Evolutionary conservation across 2,797 vertebrate species (phyloP).

Genomic region (Enteromius thamalakanensis): DNA sequence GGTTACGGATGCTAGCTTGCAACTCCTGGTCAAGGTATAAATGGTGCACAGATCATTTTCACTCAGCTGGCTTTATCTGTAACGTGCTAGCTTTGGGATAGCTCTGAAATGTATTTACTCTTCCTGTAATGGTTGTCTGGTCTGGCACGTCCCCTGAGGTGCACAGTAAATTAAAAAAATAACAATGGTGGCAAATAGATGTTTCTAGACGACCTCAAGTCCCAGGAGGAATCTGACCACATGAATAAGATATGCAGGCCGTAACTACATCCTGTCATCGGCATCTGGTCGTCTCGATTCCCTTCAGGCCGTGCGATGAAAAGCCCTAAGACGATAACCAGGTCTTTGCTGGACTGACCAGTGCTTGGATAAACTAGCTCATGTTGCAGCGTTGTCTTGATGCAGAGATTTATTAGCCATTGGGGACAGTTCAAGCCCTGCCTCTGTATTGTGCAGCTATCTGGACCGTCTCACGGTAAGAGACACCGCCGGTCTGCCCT

Average conservation of each 20-base stretch:
- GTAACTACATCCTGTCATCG: slow-evolving; percentile 74
- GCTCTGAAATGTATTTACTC: slow-evolving; percentile 65
- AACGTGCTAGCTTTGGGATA: slow-evolving; percentile 21
- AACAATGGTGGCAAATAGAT: slow-evolving; percentile 65
- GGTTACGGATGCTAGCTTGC: neutral
- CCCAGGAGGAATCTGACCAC: slow-evolving; percentile 69
- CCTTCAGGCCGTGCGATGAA: slow-evolving; percentile 41
- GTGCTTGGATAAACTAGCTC: slow-evolving; percentile 71
- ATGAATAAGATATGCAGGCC: slow-evolving; percentile 76
- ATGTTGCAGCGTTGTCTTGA: slow-evolving; percentile 63
- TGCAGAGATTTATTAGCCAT: slow-evolving; percentile 75
- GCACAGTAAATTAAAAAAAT: slow-evolving; percentile 63
- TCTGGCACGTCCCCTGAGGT: slow-evolving; percentile 59
- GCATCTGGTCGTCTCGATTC: slow-evolving; percentile 66
- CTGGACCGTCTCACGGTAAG: slow-evolving; percentile 60
- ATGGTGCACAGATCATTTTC: slow-evolving; percentile 19
- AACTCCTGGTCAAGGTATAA: neutral
- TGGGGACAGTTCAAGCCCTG: slow-evolving; percentile 66
- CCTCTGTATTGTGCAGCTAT: slow-evolving; percentile 50
- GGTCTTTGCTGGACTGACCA: slow-evolving; percentile 68
- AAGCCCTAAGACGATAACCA: slow-evolving; percentile 60
- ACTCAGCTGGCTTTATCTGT: slow-evolving; percentile 34
- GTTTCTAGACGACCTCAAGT: slow-evolving; percentile 71
- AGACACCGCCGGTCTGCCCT: slow-evolving; percentile 68
- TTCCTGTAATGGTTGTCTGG: slow-evolving; percentile 64